Base-by-base conservation (phyloP, 2,888 invertebrate genomes). In the Drosophila anomalata region DNA sequence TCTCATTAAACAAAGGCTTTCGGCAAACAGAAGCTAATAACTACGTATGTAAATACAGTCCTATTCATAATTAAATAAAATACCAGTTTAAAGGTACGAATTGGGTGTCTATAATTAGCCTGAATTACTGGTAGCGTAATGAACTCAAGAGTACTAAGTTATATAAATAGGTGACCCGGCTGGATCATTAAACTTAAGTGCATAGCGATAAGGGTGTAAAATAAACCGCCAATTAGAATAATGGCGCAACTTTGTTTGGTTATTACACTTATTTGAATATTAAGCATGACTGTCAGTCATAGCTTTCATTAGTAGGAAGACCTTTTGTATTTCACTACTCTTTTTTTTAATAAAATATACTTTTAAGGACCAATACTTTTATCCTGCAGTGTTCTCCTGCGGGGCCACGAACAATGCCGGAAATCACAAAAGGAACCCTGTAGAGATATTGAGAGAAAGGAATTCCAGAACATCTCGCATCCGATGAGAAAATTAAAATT, bases 401-500 rank as follows among this genome's bases (percentile, higher is more conserved):
- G 31, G 33, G 36, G 8, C 8, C 8, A 29, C 1, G 2, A 8
- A 29, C 29, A 29, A 29, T 29, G 8, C 8, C 29, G 2, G 29
- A 2, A 29, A 29, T 1, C 17, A 26, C 33, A 39, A 48, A 54
- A 48, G 33, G 44, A 22, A 7, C 26, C 26, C 29, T 29, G 29
- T 29, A 3, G 8, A 9, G 29, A 9, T 29, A 29, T 29, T 29
- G 8, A 29, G 51, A 41, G n/a, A 41, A 56, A 39, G 36, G 24
- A 54, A 54, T 42, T 31, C 8, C 31, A n/a, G 2, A 17, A 20
- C 31, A 41, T 31, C 11, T 24, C 33, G 44, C 62, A 47, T 62
- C 50, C 61, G 48, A 69, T 63, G 31, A 70, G 72, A 73, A 86
- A 78, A 79, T 73, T 68, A 78, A 77, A 79, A 86, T 84, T 79